phyloP scores from a whole-genome alignment of 2,888 invertebrate species.

The Pseudococcus jackbeardsleyi region DNA sequence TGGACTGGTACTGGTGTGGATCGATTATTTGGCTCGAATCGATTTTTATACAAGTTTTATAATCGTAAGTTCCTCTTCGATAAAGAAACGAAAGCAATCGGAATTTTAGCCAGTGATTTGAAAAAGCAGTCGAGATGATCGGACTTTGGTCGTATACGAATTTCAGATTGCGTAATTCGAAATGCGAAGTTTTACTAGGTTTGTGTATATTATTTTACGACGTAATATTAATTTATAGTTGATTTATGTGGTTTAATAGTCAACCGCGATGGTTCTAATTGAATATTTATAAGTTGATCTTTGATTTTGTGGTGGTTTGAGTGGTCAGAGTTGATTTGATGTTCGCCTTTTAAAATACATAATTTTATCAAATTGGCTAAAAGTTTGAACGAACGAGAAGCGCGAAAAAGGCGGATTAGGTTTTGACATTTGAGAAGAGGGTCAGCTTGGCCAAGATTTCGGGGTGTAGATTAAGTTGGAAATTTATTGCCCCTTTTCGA shows the following conservation, averaged over 20 bases:
- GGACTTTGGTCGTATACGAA: slow-evolving; percentile 76
- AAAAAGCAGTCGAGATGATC: slow-evolving; percentile 71
- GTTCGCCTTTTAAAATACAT: no score
- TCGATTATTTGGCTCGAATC: neutral
- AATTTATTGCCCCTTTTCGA: neutral
- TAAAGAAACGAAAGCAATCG: neutral
- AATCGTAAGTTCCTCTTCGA: neutral
- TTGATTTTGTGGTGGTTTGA: no score
- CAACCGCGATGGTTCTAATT: neutral
- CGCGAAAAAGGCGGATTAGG: neutral
- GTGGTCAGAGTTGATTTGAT: no score
- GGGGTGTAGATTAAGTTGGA: neutral
- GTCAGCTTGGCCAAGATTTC: neutral
- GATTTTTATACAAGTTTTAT: neutral
- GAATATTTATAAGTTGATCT: neutral
- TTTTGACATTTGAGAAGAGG: neutral
- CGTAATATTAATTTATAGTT: neutral
- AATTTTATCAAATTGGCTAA: neutral
- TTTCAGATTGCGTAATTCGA: slow-evolving; percentile 76
- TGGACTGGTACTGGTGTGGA: neutral
- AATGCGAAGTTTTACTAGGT: slow-evolving; percentile 82
- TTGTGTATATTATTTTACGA: slow-evolving; percentile 69
- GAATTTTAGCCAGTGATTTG: neutral
- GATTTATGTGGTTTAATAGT: neutral
- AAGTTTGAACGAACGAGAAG: neutral